These are phyloP conservation scores for Polyploca ridens DNA, from an alignment of 2,888 invertebrate species.

Conservation along the genomic window DNA sequence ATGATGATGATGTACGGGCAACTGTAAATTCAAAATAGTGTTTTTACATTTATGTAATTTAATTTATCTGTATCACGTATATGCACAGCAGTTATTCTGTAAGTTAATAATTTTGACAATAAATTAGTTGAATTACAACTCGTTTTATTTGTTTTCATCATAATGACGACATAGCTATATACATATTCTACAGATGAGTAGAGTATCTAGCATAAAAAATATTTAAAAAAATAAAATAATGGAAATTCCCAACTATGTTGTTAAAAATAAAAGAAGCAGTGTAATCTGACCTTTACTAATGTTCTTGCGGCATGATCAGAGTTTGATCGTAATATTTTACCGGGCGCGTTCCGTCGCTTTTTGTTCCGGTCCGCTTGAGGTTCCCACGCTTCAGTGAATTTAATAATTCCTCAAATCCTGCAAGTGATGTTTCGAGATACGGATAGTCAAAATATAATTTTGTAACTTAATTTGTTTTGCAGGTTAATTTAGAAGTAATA, in stretches of 20 bases:
- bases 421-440: constrained; percentile 57
- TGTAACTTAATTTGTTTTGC: constrained; percentile 30
- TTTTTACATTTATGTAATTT: no score
- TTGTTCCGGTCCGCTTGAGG: constrained; percentile 53
- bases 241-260: not conserved
- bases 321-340: constrained; percentile 63
- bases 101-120: no score
- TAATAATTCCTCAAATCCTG: constrained; percentile 60
- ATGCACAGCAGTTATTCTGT: no score
- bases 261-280: not conserved
- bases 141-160: no score
- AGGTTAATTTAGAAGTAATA: constrained; percentile 16
- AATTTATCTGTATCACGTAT: no score
- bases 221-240: no score
- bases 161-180: no score
- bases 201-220: no score
- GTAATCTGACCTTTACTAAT: not conserved
- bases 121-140: no score
- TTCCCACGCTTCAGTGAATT: constrained; percentile 51
- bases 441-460: constrained; percentile 35
- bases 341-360: constrained; percentile 46
- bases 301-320: constrained; percentile 47
- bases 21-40: no score
- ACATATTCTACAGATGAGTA: no score
- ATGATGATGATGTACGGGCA: no score